These are phyloP conservation scores for Leucophenga varia DNA, from an alignment of 1,140 invertebrate genomes.

Conservation along the genomic window DNA sequence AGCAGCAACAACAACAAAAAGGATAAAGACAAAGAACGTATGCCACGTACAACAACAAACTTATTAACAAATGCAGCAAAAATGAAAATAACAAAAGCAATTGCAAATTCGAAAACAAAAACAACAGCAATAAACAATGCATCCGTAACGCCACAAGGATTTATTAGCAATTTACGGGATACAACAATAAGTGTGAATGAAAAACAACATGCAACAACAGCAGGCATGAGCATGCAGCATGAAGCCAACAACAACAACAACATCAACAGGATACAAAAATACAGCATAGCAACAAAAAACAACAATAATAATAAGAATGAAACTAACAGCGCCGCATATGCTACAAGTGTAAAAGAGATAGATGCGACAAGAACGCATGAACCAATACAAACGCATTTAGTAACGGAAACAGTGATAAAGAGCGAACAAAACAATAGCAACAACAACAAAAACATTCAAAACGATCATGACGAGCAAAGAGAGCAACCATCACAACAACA, in stretches of 20 bases:
- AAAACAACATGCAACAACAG: slow-evolving; percentile 10
- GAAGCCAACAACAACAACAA: slow-evolving; percentile 14
- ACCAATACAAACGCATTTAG: background rate
- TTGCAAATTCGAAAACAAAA: slow-evolving; percentile 33
- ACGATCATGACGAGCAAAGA: background rate
- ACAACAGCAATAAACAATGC: too few species aligned
- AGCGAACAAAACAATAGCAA: background rate
- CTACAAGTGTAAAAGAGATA: too few species aligned
- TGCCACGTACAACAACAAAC: slow-evolving; percentile 13
- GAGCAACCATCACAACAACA: slow-evolving; percentile 15
- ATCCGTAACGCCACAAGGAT: too few species aligned
- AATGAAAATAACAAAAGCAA: slow-evolving; percentile 43
- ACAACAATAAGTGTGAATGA: too few species aligned
- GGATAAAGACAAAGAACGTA: slow-evolving; percentile 30
- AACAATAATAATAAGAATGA: too few species aligned
- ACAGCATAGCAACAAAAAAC: too few species aligned
- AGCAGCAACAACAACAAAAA: slow-evolving; percentile 27
- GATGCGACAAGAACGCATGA: too few species aligned
- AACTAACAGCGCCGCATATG: too few species aligned
- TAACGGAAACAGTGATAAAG: too few species aligned
- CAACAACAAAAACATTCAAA: background rate
- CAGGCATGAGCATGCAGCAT: slow-evolving; percentile 17
- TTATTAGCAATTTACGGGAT: too few species aligned
- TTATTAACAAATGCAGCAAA: slow-evolving; percentile 42
- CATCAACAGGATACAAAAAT: background rate